Evolutionary conservation across 2,888 invertebrate genomes (phyloP), one percentile per base, ranked within the genome.

Genomic region (Dromius quadrimaculatus): DNA sequence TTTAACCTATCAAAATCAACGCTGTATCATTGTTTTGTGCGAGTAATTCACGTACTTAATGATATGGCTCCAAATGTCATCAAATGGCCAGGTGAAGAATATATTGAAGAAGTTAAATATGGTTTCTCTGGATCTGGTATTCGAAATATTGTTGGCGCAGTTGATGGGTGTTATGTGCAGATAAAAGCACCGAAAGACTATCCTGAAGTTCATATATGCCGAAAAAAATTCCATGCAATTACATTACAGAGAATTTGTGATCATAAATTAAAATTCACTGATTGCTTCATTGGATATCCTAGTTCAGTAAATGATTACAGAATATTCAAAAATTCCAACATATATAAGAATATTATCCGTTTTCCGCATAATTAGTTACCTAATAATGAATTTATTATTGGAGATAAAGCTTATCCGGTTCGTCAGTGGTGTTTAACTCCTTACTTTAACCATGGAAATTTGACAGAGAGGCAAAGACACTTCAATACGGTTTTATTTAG

Each of bases 221-320:
- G 71, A 15, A 71, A 71, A 34, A 20, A 45, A 34, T 59, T 66
- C 13, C 57, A 66, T 66, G 34, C 41, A 3, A 22, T 71, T 9
- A 66, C 65, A 15, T 20, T 71, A 1, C 68, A 71, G 17, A 57
- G 43, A 8, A 43, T 68, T 6, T 68, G 71, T 43, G 59, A 68
- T 41, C 32, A 68, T 28, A 47, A 8, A 1, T 5, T 59, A 17
- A 59, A 45, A 28, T 71, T 71, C 20, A 71, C 43, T 23, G 20
- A 71, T 68, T 38, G 54, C 38, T 71, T 68, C 41, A 22, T 23
- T 0, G 71, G 71, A 2, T 68, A 71, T 32, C 71, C 71, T 0
- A 36, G 50, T 43, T 71, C 71, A 20, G 59, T 71, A 1, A 43
- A 32, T 28, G 71, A 71, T 19, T 11, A 8, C 15, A 17, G 54